Evolutionary conservation across 1,140 invertebrate genomes (phyloP).

Genomic region (Planococcus citri): DNA sequence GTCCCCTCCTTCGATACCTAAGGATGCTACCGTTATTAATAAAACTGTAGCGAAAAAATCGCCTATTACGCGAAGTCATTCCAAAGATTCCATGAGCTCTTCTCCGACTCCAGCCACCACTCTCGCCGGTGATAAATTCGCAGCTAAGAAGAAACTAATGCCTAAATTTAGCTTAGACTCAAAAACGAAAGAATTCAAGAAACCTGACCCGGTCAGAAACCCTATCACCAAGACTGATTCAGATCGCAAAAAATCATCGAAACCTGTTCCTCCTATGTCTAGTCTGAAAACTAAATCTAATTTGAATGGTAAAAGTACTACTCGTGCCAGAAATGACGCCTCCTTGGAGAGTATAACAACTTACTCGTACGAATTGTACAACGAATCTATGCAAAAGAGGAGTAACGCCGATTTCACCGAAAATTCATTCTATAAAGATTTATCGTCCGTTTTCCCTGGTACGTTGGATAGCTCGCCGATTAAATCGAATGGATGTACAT

Average conservation of each 20-base stretch:
- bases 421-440: neutral
- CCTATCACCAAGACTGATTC: neutral
- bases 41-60: neutral
- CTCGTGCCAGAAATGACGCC: neutral
- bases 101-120: too few relatives aligned
- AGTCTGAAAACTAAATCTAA: neutral
- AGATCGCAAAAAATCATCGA: neutral
- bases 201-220: neutral
- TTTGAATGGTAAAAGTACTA: neutral
- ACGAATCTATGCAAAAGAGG: neutral
- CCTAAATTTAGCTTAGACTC: neutral
- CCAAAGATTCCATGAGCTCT: neutral
- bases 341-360: neutral
- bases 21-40: neutral
- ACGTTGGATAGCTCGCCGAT: neutral
- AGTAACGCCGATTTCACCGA: neutral
- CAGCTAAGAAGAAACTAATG: neutral
- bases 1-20: neutral
- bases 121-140: neutral
- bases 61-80: neutral
- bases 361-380: neutral
- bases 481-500: neutral
- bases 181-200: neutral
- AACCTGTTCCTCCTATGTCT: neutral
- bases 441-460: neutral